Evolutionary conservation across 2,113 vertebrate genomes (phyloP).

Genomic region (Cyphomyrus discorhynchus): DNA sequence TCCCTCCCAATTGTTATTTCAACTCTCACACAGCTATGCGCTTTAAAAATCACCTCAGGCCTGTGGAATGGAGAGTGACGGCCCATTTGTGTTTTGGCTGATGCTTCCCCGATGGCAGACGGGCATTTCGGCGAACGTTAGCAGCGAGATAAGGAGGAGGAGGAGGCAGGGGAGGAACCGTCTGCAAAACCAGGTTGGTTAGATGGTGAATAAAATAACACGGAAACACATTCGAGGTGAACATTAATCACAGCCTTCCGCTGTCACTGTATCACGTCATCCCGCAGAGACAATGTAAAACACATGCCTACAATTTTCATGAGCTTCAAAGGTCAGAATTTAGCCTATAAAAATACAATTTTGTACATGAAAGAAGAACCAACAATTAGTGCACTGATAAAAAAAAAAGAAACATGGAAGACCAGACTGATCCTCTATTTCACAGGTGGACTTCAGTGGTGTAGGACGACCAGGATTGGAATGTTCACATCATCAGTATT

Average conservation of each 20-base stretch:
- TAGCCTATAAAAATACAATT: not conserved
- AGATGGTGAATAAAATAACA: not conserved
- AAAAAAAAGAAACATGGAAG: not conserved
- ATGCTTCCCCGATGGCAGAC: conserved; percentile 36
- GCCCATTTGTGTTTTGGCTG: conserved; percentile 31
- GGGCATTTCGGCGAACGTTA: conserved; percentile 27
- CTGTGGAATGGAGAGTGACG: conserved; percentile 34
- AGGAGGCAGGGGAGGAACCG: conserved; percentile 15
- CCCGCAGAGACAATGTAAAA: not conserved
- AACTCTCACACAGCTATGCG: conserved; percentile 41
- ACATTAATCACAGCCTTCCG: not conserved
- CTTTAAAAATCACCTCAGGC: conserved; percentile 17
- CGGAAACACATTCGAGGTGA: not conserved
- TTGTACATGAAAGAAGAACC: not conserved
- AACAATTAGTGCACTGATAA: not conserved
- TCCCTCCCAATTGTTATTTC: conserved; percentile 57
- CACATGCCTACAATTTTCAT: no score
- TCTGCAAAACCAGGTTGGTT: not conserved
- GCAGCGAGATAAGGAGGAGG: conserved; percentile 12
- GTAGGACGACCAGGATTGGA: not conserved
- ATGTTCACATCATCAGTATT: not conserved
- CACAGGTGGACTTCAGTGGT: not conserved
- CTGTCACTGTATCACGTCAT: not conserved
- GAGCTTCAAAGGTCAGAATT: not conserved
- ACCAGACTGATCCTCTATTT: not conserved